Percentiles rank a stretch among this genome's conserved stretches.
phyloP scores from a whole-genome alignment of 2,797 vertebrate genomes.

The Cirrhinus molitorella region DNA sequence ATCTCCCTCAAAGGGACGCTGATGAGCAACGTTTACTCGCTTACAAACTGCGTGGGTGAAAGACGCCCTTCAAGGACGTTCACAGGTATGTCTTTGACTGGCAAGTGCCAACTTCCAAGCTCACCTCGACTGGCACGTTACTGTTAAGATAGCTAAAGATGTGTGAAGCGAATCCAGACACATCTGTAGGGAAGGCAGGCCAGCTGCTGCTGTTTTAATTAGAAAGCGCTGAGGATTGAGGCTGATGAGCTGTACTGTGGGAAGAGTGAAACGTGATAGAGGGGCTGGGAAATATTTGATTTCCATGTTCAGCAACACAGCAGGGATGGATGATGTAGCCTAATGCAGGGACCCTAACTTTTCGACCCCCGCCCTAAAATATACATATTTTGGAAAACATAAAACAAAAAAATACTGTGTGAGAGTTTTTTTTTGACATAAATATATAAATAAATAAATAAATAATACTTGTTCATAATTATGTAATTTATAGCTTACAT shows the following conservation, averaged over 20 bases:
- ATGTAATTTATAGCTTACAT: too few species aligned
- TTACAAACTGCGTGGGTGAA: not conserved
- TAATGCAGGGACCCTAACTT: not conserved
- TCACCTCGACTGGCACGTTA: not conserved
- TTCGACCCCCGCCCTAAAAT: not conserved
- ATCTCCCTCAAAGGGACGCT: not conserved
- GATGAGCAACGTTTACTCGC: not conserved
- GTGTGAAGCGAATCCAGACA: constrained; percentile 11
- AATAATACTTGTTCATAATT: too few species aligned
- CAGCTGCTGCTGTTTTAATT: constrained; percentile 57
- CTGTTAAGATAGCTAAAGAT: constrained; percentile 22
- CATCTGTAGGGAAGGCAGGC: constrained; percentile 40
- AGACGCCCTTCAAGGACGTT: not conserved
- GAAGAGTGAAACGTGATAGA: not conserved
- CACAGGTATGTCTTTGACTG: not conserved
- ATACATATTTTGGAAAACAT: not conserved
- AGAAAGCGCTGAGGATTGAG: constrained; percentile 14
- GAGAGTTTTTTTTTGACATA: too few species aligned
- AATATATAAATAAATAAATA: too few species aligned
- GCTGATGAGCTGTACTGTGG: constrained; percentile 22
- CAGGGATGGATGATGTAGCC: not conserved
- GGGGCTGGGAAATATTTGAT: not conserved
- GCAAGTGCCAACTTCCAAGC: not conserved
- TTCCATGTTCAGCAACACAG: not conserved
- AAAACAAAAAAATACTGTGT: too few species aligned